Percentiles rank a stretch among this genome's conserved stretches.
These are phyloP conservation scores for Tangachromis dhanisi DNA, from an alignment of 2,113 vertebrate species.

Conservation along the genomic window DNA sequence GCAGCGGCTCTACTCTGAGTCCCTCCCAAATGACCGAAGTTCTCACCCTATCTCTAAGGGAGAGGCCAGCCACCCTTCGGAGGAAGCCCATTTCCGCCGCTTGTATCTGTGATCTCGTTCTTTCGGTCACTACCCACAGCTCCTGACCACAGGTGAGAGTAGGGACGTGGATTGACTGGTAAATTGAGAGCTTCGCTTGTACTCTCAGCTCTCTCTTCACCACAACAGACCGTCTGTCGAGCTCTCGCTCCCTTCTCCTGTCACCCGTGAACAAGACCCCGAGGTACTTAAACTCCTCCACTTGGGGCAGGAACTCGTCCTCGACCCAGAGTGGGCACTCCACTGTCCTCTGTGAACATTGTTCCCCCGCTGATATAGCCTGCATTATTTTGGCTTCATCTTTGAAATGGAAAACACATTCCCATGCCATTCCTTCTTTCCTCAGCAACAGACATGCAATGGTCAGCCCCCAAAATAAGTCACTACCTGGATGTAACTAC, in stretches of 20 bases:
- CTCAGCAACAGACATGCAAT: not conserved
- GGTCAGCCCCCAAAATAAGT: not conserved
- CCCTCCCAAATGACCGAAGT: no score
- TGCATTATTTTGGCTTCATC: not conserved
- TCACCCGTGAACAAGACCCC: not conserved
- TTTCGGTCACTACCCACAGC: no score
- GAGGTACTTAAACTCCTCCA: not conserved
- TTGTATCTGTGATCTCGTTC: no score
- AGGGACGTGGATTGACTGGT: not conserved
- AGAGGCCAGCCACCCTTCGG: no score
- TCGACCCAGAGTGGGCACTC: not conserved
- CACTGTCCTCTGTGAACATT: not conserved
- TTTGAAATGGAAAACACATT: not conserved
- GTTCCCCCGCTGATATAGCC: not conserved
- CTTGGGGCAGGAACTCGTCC: not conserved
- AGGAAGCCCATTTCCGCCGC: no score
- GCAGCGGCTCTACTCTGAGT: no score
- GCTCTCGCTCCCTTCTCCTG: not conserved
- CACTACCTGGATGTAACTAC: not conserved
- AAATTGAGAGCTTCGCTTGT: not conserved
- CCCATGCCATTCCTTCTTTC: not conserved
- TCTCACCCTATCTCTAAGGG: no score
- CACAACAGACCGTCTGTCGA: not conserved
- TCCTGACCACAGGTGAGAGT: not conserved
- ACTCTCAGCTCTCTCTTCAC: not conserved